Base-by-base conservation (phyloP, 2,113 vertebrate genomes). In the Piprites chloris region DNA sequence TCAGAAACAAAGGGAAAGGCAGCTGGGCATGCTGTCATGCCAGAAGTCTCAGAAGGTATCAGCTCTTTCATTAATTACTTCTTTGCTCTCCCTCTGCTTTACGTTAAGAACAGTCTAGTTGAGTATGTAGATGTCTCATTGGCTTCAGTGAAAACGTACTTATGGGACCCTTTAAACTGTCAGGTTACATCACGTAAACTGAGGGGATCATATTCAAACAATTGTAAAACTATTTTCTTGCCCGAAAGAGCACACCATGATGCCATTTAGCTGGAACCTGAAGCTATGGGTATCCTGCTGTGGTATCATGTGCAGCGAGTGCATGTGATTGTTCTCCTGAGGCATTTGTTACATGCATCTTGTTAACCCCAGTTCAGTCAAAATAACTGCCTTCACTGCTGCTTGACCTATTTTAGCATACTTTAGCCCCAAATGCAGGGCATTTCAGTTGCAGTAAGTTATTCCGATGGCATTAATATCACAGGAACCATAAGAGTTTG, bases 171-270 rank as follows among this genome's bases (percentile, higher is more conserved):
- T 94, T 96, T 97, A 96, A 95, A 93, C 91, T 96, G 95, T 97
- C 96, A 96, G 83, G 82, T 96, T 96, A 76, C 92, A 97, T 97
- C 88, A 92, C 84, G 6, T 95, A 95, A 89, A 85, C 74, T 66
- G 86, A 78, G 74, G 84, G 92, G 95, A 96, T 97, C 92, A 91
- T 95, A 94, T 85, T 93, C 92, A 95, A 95, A 95, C 94, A 96
- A 94, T 94, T 96, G 94, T 95, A 91, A 91, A 95, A 91, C 90
- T 96, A 89, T 94, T 96, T 97, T 97, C 94, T 94, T 97, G 96
- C 96, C 95, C 87, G 96, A 98, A 92, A 98, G 95, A 97, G 96
- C 97, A 98, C 96, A 96, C 96, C 93, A 97, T 96, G 97, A 96
- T 96, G 93, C 96, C 96, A 95, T 97, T 98, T 97, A 97, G 84